Percentiles rank a stretch among this genome's conserved stretches.
phyloP scores from a whole-genome alignment of 2,888 invertebrate species.

The Harpagoxenus sublaevis region DNA sequence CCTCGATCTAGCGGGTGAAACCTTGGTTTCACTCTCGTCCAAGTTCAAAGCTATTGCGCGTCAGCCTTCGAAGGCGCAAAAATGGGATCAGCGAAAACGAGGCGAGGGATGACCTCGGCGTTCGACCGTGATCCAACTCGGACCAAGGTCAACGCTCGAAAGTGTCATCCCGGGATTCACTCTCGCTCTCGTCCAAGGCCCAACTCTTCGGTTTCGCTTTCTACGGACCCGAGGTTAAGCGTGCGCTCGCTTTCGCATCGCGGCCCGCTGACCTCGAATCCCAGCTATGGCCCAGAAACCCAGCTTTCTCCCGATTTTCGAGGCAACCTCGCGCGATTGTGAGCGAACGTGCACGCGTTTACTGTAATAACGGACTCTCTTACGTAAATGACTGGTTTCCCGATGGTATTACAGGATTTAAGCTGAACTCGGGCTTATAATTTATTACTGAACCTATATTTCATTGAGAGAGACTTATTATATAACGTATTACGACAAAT shows the following conservation, averaged over 20 bases:
- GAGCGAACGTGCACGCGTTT: background rate
- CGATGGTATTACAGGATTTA: background rate
- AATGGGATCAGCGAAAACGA: conserved; percentile 39
- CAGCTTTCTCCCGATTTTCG: conserved; percentile 67
- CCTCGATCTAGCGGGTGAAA: conserved; percentile 19
- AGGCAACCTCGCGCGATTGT: conserved; percentile 14
- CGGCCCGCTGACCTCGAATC: conserved; percentile 75
- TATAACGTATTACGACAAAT: background rate
- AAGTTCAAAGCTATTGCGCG: conserved; percentile 37
- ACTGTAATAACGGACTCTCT: conserved; percentile 18
- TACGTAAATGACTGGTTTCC: conserved; percentile 8
- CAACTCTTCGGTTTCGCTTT: conserved; percentile 69
- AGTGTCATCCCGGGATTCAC: conserved; percentile 56
- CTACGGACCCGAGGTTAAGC: conserved; percentile 58
- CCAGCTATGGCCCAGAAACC: conserved; percentile 67
- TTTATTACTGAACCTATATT: background rate
- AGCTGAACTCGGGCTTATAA: background rate
- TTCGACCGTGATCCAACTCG: conserved; percentile 17
- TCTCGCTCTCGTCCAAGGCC: conserved; percentile 67
- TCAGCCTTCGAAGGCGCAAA: conserved; percentile 42
- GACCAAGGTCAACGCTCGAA: conserved; percentile 54
- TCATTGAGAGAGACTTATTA: background rate
- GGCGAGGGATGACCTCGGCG: conserved; percentile 9
- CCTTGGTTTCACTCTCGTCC: conserved; percentile 45
- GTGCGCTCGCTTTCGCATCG: conserved; percentile 73